Conservation (phyloP, 2,113 vertebrate species). For the Centropristis striata region DNA sequence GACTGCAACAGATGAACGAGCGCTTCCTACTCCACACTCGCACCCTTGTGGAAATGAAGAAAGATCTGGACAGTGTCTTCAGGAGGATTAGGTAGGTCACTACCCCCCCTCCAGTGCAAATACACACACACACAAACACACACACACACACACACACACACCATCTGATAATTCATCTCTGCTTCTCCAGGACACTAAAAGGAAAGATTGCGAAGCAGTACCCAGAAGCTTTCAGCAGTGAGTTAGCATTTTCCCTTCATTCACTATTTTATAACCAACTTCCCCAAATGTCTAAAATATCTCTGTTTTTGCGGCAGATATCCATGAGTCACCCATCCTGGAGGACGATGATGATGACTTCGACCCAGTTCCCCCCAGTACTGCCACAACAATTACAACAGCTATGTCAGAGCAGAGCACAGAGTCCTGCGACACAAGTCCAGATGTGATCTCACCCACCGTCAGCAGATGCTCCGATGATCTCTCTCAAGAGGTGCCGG, state of each 20-base stretch:
- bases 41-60: slow-evolving; percentile 96
- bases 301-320: slow-evolving; percentile 78
- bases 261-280: neutral
- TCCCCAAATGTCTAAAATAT: neutral
- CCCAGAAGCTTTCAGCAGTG: slow-evolving; percentile 96
- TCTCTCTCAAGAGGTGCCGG: slow-evolving; percentile 87
- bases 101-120: neutral
- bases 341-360: slow-evolving; percentile 94
- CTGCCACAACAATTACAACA: slow-evolving; percentile 86
- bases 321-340: slow-evolving; percentile 89
- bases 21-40: slow-evolving; percentile 94
- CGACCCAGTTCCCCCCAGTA: slow-evolving; percentile 87
- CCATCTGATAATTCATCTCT: slow-evolving; percentile 26
- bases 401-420: slow-evolving; percentile 95
- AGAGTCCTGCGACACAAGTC: slow-evolving; percentile 95
- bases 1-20: slow-evolving; percentile 97
- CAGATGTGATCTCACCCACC: slow-evolving; percentile 91
- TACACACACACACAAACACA: neutral
- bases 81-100: slow-evolving; percentile 90
- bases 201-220: slow-evolving; percentile 96
- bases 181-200: slow-evolving; percentile 89
- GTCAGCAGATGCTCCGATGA: slow-evolving; percentile 95
- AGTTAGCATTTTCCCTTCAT: slow-evolving; percentile 79
- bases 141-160: neutral
- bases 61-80: slow-evolving; percentile 96